Base-by-base conservation (phyloP, 2,797 vertebrate genomes). In the Eulemur mongoz region DNA sequence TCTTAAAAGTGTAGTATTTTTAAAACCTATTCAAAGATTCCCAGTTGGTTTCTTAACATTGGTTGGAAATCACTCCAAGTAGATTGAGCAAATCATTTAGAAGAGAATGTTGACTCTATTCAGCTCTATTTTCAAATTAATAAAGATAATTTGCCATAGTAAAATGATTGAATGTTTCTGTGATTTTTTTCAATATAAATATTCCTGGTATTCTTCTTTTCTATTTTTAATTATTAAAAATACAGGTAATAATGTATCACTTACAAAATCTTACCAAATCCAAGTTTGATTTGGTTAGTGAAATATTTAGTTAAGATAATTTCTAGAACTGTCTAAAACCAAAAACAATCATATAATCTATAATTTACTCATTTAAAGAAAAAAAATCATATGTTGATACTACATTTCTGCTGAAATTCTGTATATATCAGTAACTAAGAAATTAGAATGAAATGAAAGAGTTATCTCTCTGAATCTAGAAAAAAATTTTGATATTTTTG, bases 31-130 rank as follows among this genome's bases (percentile, higher is more conserved):
- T 95, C 40, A 67, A 57, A 5, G 38, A 69, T 43, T 92, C 76
- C 65, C 23, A 80, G 17, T 38, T 40, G 30, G 1, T 90, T 87
- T 76, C n/a, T 92, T 91, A 85, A 91, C 93, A 81, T 91, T 65
- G 78, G 65, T 72, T 92, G 38, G 40, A 91, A 97, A 96, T 65
- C 52, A 48, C 75, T 84, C 52, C 48, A 96, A 81, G 23, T 73
- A 84, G 30, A 65, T 32, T 95, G 59, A 67, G 27, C 11, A 94
- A 96, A 88, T 57, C 10, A 78, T 91, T 94, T 89, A 85, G n/a
- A 96, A 79, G 70, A 78, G 6, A 14, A 59, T 91, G 27, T 38
- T 92, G 92, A 61, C 72, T 88, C 50, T 78, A 52, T 61, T 92
- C 22, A 88, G 32, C 23, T 57, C 8, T 67, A 52, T 65, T 89